Percentiles rank a stretch among this genome's conserved stretches.
These are phyloP conservation scores for Hemiprocne comata DNA, from an alignment of 2,113 vertebrate genomes.

Conservation along the genomic window DNA sequence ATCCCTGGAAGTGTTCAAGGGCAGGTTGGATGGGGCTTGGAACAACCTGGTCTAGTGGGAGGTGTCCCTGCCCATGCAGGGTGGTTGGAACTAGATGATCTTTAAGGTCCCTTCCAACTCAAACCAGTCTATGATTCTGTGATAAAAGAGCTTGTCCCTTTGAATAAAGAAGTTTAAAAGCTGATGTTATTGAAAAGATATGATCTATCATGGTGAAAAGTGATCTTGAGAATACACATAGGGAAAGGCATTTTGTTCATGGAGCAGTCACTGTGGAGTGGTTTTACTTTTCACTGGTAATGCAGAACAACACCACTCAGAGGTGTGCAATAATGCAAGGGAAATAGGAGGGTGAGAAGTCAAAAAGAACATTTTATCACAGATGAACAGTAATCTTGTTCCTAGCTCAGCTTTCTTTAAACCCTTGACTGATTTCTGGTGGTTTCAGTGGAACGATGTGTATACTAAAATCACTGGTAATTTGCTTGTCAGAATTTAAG, in stretches of 20 bases:
- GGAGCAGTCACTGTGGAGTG: neutral
- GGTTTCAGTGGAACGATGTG: neutral
- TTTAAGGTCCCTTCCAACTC: too few relatives aligned
- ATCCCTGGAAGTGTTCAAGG: too few relatives aligned
- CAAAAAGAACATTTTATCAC: neutral
- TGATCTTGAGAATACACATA: neutral
- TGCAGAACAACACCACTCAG: neutral
- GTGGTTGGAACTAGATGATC: too few relatives aligned
- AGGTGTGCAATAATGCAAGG: neutral
- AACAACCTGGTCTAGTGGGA: too few relatives aligned
- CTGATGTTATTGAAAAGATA: neutral
- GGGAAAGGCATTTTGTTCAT: neutral
- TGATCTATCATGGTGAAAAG: neutral
- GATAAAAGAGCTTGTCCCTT: neutral
- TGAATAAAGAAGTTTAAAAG: conserved; percentile 19
- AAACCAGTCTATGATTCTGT: too few relatives aligned
- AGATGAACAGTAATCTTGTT: neutral
- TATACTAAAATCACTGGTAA: neutral
- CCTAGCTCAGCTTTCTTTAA: neutral
- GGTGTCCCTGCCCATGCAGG: too few relatives aligned
- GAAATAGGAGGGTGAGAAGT: neutral
- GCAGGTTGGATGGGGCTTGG: too few relatives aligned
- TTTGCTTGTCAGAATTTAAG: neutral
- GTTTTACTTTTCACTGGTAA: neutral
- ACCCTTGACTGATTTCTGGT: neutral